phyloP scores from a whole-genome alignment of 2,888 invertebrate species.

The Cheilosia scutellata region DNA sequence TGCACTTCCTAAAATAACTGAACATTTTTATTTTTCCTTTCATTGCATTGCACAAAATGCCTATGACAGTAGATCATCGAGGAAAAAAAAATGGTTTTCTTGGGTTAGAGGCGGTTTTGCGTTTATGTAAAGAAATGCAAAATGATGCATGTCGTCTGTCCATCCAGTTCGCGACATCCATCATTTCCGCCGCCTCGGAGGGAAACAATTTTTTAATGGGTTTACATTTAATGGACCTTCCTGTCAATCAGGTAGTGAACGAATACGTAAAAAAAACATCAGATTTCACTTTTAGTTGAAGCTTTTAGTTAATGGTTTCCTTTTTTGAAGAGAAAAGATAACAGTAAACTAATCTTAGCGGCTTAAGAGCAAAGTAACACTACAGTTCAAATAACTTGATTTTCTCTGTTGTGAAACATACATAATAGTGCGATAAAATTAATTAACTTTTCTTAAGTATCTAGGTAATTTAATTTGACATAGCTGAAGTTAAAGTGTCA shows the following conservation, averaged over 20 bases:
- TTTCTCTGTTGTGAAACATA: background rate
- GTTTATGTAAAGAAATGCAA: slow-evolving; percentile 59
- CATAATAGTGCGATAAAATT: too few species aligned
- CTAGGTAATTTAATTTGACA: too few species aligned
- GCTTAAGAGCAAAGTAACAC: background rate
- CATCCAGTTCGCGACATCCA: slow-evolving; percentile 40
- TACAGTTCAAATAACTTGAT: too few species aligned
- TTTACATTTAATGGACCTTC: slow-evolving; percentile 67
- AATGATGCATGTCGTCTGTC: slow-evolving; percentile 18
- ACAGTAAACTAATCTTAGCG: background rate
- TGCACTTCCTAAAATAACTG: slow-evolving; percentile 16
- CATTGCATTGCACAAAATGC: background rate
- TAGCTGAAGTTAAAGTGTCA: too few species aligned
- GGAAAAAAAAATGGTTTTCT: background rate
- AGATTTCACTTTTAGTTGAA: slow-evolving; percentile 49
- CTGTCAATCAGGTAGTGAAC: slow-evolving; percentile 70
- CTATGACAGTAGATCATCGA: slow-evolving; percentile 33
- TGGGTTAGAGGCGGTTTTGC: slow-evolving; percentile 14
- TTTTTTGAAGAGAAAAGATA: background rate
- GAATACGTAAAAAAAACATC: slow-evolving; percentile 23
- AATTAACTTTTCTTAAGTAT: too few species aligned
- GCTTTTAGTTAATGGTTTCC: slow-evolving; percentile 17
- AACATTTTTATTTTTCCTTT: background rate
- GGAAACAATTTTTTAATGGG: slow-evolving; percentile 56
- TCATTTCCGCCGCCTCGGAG: slow-evolving; percentile 59